A percentile compares a stretch with the other conserved stretches of the same genome.
These are phyloP conservation scores for Branchipolynoe longqiensis DNA, from an alignment of 2,888 invertebrate species.

Conservation along the genomic window DNA sequence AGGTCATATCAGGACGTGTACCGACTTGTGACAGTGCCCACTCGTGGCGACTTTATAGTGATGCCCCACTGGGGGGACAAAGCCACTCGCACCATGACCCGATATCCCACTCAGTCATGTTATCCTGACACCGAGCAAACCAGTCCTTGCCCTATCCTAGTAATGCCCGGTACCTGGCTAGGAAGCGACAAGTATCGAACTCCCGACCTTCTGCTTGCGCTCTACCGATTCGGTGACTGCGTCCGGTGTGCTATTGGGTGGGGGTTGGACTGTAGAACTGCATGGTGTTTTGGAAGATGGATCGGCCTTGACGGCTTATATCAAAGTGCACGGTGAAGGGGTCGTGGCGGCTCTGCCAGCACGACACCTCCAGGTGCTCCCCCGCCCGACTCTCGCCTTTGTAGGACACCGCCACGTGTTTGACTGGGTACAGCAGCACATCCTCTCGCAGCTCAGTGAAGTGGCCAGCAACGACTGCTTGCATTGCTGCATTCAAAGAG, in stretches of 20 bases:
- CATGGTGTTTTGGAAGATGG: slow-evolving; percentile 65
- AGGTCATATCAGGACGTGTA: no score
- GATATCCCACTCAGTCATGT: no score
- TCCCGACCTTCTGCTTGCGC: no score
- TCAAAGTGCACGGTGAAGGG: slow-evolving; percentile 63
- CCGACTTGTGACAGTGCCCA: no score
- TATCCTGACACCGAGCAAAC: no score
- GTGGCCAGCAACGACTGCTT: slow-evolving; percentile 58
- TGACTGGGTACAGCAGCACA: slow-evolving; percentile 69
- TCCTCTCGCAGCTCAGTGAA: slow-evolving; percentile 67
- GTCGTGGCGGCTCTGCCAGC: slow-evolving; percentile 70
- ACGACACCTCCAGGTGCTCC: slow-evolving; percentile 70
- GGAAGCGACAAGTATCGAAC: no score
- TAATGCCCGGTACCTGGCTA: no score
- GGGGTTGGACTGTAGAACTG: slow-evolving; percentile 57
- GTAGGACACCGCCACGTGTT: slow-evolving; percentile 72
- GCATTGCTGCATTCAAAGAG: slow-evolving; percentile 68
- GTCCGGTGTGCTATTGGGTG: neutral
- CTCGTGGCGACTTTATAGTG: no score
- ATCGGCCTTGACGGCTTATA: slow-evolving; percentile 46
- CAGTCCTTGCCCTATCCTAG: no score
- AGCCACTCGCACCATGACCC: no score
- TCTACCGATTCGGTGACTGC: no score
- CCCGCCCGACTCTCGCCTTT: slow-evolving; percentile 75
- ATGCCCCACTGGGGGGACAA: no score